Base-by-base conservation (phyloP, 2,113 vertebrate species). In the Embiotoca jacksoni region DNA sequence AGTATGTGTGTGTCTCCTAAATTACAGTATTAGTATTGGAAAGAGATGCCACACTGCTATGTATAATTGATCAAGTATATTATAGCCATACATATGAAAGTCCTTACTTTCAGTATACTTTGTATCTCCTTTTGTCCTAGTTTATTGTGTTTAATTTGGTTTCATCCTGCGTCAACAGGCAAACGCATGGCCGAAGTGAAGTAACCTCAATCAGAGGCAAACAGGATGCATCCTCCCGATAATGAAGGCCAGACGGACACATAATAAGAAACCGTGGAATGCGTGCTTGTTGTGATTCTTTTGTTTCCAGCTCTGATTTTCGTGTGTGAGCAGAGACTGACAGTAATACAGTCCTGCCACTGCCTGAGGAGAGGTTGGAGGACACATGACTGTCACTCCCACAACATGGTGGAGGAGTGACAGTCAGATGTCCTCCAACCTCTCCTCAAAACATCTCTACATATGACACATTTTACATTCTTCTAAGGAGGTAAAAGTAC, bases 291-390 rank as follows among this genome's bases (percentile, higher is more conserved):
- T 50, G 10, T 81, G 71, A 53, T 63, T 81, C 76, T 83, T 80
- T 81, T 83, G 78, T 86, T 78, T 86, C 36, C 83, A 41, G 71
- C 32, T 1, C 11, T 35, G 76, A 75, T 68, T 72, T 84, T 78
- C 67, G 39, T 81, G 68, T 79, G 30, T 66, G 65, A 86, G 74
- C 50, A 59, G 78, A 82, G 50, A 23, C 23, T 92, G 89, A 91
- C 88, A 91, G 86, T 87, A 90, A 91, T 86, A 60, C 32, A 84
- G 82, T 83, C 86, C 89, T 92, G 83, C 81, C 83, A 88, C 66
- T 44, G 71, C 63, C 74, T 84, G 79, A 81, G 14, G 82, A 76
- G 78, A 87, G 78, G 82, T 73, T 86, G 85, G 78, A 72, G 79
- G 78, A 89, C 81, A 82, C 88, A 11, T 88, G 77, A 61, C 81